Percentiles rank a stretch among this genome's conserved stretches.
phyloP scores from a whole-genome alignment of 1,140 invertebrate genomes.

The Cyclina sinensis region DNA sequence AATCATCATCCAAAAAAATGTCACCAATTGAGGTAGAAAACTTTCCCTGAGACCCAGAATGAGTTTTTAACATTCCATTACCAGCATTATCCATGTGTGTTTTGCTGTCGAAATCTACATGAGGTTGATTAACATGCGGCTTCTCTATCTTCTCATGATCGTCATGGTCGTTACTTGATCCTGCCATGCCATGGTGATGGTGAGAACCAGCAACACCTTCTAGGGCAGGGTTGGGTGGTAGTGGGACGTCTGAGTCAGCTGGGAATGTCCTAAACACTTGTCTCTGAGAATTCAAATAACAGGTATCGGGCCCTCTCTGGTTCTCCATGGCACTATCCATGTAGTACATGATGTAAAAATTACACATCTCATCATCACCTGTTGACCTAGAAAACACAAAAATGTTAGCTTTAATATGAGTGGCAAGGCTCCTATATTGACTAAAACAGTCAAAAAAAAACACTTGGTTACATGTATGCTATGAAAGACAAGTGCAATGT shows the following conservation, averaged over 20 bases:
- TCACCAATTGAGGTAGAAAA: conserved; percentile 40
- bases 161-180: not conserved
- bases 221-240: conserved; percentile 86
- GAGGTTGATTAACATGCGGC: not conserved
- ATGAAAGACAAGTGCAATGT: no score
- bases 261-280: conserved; percentile 79
- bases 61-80: conserved; percentile 14
- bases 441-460: no score
- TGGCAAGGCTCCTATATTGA: no score
- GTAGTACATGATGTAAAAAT: conserved; percentile 99
- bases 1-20: conserved; percentile 19
- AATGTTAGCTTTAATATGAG: no score
- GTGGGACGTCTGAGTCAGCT: conserved; percentile 82
- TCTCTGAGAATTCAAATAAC: conserved; percentile 73
- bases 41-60: conserved; percentile 5
- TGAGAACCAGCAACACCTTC: conserved; percentile 86
- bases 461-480: no score
- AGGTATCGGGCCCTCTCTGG: conserved; percentile 63
- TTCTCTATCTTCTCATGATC: not conserved
- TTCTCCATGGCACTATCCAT: conserved; percentile 89
- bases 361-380: conserved; percentile 99
- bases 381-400: no score
- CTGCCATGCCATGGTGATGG: conserved; percentile 65
- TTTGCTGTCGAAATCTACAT: not conserved
- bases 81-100: not conserved